These are phyloP conservation scores for Pseudomyrmex cubaensis DNA, from an alignment of 1,140 invertebrate genomes.

Conservation along the genomic window DNA sequence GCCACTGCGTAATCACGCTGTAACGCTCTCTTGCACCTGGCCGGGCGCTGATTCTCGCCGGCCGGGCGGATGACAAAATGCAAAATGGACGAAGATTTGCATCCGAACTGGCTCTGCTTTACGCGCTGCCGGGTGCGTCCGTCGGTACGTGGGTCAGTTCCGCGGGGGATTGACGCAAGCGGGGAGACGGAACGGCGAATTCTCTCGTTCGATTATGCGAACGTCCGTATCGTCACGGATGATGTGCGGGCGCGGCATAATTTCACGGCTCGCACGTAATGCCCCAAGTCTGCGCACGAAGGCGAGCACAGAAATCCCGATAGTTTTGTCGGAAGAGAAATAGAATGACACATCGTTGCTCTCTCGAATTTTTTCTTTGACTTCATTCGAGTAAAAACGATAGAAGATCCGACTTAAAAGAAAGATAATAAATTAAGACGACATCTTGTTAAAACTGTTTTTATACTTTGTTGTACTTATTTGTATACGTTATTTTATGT, in stretches of 20 bases:
- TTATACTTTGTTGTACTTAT: too few relatives aligned
- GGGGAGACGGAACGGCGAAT: conserved; percentile 17
- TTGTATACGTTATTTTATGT: too few relatives aligned
- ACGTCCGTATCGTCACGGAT: conserved; percentile 71
- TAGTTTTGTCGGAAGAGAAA: conserved; percentile 33
- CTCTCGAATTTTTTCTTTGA: background rate
- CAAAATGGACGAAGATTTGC: conserved; percentile 76
- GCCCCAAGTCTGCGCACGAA: conserved; percentile 24
- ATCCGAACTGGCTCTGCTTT: conserved; percentile 73
- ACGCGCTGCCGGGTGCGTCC: conserved; percentile 59
- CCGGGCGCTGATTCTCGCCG: conserved; percentile 8
- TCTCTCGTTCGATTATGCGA: conserved; percentile 75
- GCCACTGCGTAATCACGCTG: conserved; percentile 56
- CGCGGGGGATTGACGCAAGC: background rate
- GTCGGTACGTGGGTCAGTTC: background rate
- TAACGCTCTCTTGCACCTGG: conserved; percentile 65
- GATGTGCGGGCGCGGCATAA: conserved; percentile 73
- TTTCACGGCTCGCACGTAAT: conserved; percentile 72
- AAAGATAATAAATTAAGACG: too few relatives aligned
- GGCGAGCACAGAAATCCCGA: conserved; percentile 4
- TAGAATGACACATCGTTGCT: background rate
- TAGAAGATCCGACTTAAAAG: too few relatives aligned
- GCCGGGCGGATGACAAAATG: conserved; percentile 71
- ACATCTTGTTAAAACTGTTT: too few relatives aligned
- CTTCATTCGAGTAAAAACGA: background rate